Percentiles rank a stretch among this genome's conserved stretches.
Conservation (phyloP, 2,888 invertebrate species). For the Adelognathus sp. region DNA sequence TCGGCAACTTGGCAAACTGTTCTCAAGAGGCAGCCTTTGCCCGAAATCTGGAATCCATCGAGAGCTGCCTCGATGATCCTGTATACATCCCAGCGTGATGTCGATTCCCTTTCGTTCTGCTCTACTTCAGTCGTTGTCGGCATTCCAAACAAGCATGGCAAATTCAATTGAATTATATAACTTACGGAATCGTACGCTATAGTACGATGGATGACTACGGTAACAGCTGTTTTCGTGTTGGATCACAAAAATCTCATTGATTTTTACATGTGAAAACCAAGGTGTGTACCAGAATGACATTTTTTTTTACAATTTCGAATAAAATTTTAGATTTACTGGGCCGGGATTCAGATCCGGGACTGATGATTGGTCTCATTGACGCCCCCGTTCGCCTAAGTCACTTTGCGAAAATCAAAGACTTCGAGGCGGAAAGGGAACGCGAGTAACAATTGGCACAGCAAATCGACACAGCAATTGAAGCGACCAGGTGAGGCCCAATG, state of each 20-base stretch:
- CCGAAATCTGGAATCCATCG: conserved; percentile 67
- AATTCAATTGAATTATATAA: background rate
- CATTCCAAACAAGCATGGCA: conserved; percentile 15
- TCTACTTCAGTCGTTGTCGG: background rate
- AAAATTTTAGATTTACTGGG: too few species aligned
- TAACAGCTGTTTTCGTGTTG: background rate
- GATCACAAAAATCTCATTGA: background rate
- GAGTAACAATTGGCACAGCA: too few species aligned
- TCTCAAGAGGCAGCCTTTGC: conserved; percentile 87
- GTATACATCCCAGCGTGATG: conserved; percentile 76
- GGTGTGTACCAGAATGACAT: too few species aligned
- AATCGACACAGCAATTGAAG: too few species aligned
- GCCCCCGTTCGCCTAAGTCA: too few species aligned
- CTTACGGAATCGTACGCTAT: conserved; percentile 44
- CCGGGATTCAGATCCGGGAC: too few species aligned
- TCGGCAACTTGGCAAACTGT: conserved; percentile 90
- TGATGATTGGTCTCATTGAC: too few species aligned
- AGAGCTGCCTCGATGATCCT: conserved; percentile 73
- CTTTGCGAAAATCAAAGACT: too few species aligned
- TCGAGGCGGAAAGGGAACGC: too few species aligned
- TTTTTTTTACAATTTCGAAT: too few species aligned
- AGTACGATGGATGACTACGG: background rate
- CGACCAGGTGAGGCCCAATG: too few species aligned
- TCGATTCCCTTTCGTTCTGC: conserved; percentile 8
- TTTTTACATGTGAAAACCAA: too few species aligned